Conservation (phyloP, 2,797 vertebrate genomes). For the Gallinago nigripennis region DNA sequence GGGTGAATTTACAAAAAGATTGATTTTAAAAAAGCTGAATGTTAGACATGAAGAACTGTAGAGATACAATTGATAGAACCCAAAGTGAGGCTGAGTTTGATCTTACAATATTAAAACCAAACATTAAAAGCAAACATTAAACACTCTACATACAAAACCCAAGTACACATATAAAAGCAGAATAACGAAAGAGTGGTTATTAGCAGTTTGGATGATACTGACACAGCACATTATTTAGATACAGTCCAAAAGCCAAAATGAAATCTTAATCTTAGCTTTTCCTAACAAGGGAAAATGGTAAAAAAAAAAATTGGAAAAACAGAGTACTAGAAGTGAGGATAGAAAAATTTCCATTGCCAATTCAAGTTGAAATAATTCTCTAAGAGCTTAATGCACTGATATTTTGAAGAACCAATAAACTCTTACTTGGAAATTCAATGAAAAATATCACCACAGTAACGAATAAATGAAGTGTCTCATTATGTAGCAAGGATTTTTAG, state of each 20-base stretch:
- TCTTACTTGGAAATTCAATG: neutral
- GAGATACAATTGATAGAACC: neutral
- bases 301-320: neutral
- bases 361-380: neutral
- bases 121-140: neutral
- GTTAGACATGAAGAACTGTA: neutral
- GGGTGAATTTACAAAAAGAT: neutral
- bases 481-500: neutral
- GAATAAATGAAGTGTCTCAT: neutral
- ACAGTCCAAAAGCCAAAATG: neutral
- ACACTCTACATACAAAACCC: neutral
- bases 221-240: neutral
- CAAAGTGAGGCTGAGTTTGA: neutral
- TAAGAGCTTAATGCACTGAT: neutral
- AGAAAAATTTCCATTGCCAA: neutral
- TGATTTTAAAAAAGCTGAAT: neutral
- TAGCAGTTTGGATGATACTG: neutral
- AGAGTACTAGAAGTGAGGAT: neutral
- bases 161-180: neutral
- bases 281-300: neutral
- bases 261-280: neutral
- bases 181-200: neutral
- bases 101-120: neutral
- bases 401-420: neutral
- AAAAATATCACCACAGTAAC: neutral